Evolutionary conservation across 2,797 vertebrate genomes (phyloP).

Genomic region (Manis crassicaudata): DNA sequence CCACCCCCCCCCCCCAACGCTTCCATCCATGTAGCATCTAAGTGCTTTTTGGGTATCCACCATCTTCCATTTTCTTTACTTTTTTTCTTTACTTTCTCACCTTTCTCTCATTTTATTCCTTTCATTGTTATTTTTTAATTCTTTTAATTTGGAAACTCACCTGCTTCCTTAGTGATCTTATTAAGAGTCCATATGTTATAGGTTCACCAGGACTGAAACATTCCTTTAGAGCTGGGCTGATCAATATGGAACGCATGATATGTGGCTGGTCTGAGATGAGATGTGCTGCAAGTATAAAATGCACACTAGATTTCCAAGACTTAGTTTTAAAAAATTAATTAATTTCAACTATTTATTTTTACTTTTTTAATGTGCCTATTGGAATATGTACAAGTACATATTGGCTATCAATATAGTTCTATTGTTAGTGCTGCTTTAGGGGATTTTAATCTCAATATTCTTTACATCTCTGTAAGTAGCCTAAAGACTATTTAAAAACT

Average conservation of each 20-base stretch:
- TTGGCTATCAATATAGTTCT: neutral
- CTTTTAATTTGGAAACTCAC: neutral
- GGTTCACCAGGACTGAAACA: neutral
- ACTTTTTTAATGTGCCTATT: neutral
- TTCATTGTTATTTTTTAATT: neutral
- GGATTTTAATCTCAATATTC: neutral
- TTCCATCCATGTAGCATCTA: neutral
- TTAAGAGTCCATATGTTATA: neutral
- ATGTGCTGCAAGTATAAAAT: neutral
- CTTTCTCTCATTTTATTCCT: neutral
- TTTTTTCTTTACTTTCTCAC: neutral
- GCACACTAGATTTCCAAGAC: neutral
- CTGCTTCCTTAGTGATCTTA: neutral
- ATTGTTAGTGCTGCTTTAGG: neutral
- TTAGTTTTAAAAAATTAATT: neutral
- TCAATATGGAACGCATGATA: neutral
- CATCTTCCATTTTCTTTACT: neutral
- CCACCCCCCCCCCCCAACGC: too few relatives aligned
- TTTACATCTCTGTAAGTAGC: neutral
- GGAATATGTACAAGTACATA: neutral
- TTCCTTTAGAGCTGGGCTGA: neutral
- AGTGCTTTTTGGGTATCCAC: neutral
- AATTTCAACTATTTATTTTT: slow-evolving; percentile 1
- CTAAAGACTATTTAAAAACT: slow-evolving; percentile 1
- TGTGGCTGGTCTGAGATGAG: neutral